Evolutionary conservation across 2,888 invertebrate genomes (phyloP).

Genomic region (Cerastoderma edule): DNA sequence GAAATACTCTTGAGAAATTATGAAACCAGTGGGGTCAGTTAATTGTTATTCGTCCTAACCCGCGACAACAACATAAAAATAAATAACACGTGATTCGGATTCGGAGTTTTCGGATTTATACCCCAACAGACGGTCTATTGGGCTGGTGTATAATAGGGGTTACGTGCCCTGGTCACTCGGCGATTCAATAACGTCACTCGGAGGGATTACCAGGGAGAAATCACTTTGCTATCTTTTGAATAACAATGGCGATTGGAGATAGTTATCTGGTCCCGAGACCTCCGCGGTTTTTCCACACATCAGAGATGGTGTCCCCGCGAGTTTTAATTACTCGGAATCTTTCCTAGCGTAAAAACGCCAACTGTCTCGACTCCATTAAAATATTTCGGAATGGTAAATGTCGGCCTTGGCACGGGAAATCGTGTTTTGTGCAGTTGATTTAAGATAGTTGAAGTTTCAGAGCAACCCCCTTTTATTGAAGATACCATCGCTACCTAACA

Average conservation of each 20-base stretch:
- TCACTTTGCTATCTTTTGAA: constrained; percentile 49
- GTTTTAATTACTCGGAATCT: constrained; percentile 43
- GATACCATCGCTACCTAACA: no score
- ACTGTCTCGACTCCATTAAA: constrained; percentile 56
- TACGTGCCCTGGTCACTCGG: constrained; percentile 36
- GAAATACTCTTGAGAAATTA: no score
- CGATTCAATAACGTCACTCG: constrained; percentile 50
- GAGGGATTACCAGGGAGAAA: constrained; percentile 40
- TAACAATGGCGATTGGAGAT: constrained; percentile 24
- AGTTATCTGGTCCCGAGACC: not conserved
- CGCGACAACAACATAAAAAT: no score
- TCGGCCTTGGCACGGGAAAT: no score
- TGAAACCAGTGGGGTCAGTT: no score
- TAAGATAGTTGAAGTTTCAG: no score
- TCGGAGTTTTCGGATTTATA: no score
- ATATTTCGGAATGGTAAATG: constrained; percentile 53
- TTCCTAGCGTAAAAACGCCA: constrained; percentile 58
- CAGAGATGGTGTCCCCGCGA: constrained; percentile 22
- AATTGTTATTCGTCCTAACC: no score
- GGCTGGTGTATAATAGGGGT: constrained; percentile 32
- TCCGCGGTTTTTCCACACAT: constrained; percentile 38
- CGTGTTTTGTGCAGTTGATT: no score
- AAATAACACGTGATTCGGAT: no score
- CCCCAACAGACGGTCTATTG: constrained; percentile 54
- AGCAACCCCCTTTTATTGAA: no score